Percentiles rank a stretch among this genome's conserved stretches.
Conservation (phyloP, 2,113 vertebrate genomes). For the Beaufortia kweichowensis region DNA sequence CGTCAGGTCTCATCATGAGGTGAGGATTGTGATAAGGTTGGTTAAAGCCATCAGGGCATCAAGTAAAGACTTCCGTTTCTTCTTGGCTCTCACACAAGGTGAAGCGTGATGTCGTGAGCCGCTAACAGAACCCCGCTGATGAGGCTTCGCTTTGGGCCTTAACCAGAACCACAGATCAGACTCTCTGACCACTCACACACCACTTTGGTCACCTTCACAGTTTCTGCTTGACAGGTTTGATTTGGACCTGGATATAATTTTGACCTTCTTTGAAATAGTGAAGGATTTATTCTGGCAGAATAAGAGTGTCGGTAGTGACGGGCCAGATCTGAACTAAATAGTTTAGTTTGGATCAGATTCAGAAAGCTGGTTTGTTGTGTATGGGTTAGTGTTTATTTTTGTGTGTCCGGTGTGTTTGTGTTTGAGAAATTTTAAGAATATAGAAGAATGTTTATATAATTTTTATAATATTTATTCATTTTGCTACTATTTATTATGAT, state of each 20-base stretch:
- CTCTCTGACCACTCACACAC: not conserved
- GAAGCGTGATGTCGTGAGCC: conserved; percentile 48
- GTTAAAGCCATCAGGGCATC: conserved; percentile 9
- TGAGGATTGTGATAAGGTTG: conserved; percentile 30
- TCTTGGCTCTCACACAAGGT: conserved; percentile 41
- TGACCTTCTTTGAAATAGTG: conserved; percentile 34
- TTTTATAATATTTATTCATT: not conserved
- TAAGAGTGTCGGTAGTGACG: not conserved
- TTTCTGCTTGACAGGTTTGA: not conserved
- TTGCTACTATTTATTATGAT: too few species aligned
- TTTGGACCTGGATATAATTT: not conserved
- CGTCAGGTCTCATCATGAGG: not conserved
- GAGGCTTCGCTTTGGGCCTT: conserved; percentile 58
- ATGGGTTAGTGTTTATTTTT: conserved; percentile 2
- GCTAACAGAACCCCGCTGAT: conserved; percentile 53
- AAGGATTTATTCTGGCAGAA: not conserved
- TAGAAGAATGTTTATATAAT: too few species aligned
- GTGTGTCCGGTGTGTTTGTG: conserved; percentile 1
- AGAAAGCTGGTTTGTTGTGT: conserved; percentile 39
- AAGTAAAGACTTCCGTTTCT: conserved; percentile 41
- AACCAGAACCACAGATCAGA: conserved; percentile 54
- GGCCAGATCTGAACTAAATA: not conserved
- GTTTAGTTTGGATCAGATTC: conserved; percentile 23
- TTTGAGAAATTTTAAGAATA: conserved; percentile 28
- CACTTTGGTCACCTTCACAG: conserved; percentile 8